A percentile compares a stretch with the other conserved stretches of the same genome.
Conservation (phyloP, 2,888 invertebrate genomes). For the Drosophila mimica region DNA sequence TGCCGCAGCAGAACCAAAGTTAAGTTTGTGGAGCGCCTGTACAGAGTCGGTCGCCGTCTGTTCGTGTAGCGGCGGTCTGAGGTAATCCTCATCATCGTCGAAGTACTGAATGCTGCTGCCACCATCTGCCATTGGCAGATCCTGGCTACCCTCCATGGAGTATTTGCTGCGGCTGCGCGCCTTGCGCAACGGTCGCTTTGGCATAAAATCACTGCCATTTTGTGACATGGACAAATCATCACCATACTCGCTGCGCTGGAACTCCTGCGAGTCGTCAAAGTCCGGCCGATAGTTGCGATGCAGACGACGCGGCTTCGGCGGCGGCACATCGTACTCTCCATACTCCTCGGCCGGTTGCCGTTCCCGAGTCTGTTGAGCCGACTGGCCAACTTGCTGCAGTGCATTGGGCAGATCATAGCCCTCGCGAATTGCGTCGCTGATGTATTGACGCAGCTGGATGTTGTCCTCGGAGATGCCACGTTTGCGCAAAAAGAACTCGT, state of each 20-base stretch:
- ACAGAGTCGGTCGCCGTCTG: slow-evolving; percentile 58
- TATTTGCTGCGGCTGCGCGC: slow-evolving; percentile 83
- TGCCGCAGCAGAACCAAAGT: slow-evolving; percentile 33
- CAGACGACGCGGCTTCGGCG: slow-evolving; percentile 83
- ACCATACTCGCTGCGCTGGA: slow-evolving; percentile 80
- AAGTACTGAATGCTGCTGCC: slow-evolving; percentile 82
- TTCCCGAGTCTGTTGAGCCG: slow-evolving; percentile 30
- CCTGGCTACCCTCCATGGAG: slow-evolving; percentile 85
- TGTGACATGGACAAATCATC: slow-evolving; percentile 84
- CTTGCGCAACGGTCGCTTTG: slow-evolving; percentile 86
- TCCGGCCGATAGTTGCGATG: slow-evolving; percentile 78
- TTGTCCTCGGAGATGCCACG: slow-evolving; percentile 92
- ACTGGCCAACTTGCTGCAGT: slow-evolving; percentile 87
- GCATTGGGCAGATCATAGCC: slow-evolving; percentile 89
- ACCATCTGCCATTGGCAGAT: slow-evolving; percentile 79
- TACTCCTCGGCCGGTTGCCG: slow-evolving; percentile 67
- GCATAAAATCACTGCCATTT: slow-evolving; percentile 84
- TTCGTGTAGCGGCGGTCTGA: slow-evolving; percentile 71
- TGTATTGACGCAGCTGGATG: slow-evolving; percentile 91
- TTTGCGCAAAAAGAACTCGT: slow-evolving; percentile 94
- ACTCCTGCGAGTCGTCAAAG: slow-evolving; percentile 81
- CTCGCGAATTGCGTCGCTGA: slow-evolving; percentile 92
- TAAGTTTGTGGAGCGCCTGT: slow-evolving; percentile 70
- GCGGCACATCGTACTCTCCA: slow-evolving; percentile 84
- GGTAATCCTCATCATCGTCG: slow-evolving; percentile 85